Conservation (phyloP, 2,888 invertebrate genomes). For the Caenorhabditis sp. region DNA sequence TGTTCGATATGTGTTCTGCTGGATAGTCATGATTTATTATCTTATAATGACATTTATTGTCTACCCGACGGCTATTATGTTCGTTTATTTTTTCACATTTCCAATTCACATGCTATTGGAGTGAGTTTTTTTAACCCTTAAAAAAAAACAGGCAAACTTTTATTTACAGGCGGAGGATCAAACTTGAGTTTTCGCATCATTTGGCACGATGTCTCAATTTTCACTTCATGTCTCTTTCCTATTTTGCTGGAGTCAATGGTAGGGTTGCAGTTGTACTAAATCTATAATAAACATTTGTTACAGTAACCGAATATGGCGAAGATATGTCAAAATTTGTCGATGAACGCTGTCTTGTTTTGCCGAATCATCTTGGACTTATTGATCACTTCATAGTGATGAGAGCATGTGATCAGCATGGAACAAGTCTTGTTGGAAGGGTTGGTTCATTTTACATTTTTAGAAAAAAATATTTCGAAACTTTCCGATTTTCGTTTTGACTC, state of each 20-base stretch:
- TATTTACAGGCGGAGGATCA: background rate
- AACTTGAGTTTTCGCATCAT: slow-evolving; percentile 6
- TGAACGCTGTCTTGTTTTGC: slow-evolving; percentile 5
- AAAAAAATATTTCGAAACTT: no score
- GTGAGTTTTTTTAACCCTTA: no score
- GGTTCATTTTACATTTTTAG: slow-evolving; percentile 1
- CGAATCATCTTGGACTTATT: slow-evolving; percentile 57
- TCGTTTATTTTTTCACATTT: background rate
- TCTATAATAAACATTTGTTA: background rate
- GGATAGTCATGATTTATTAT: background rate
- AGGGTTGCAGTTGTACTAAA: background rate
- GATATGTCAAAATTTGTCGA: slow-evolving; percentile 23
- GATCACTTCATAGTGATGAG: slow-evolving; percentile 62
- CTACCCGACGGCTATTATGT: background rate
- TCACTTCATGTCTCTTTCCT: slow-evolving; percentile 23
- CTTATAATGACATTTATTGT: background rate
- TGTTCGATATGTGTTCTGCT: background rate
- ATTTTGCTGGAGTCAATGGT: slow-evolving; percentile 22
- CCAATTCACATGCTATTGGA: background rate
- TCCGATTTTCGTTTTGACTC: no score
- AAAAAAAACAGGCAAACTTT: no score
- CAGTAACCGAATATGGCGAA: slow-evolving; percentile 52
- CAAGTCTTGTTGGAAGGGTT: slow-evolving; percentile 22
- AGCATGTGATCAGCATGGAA: slow-evolving; percentile 25
- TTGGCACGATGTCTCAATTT: slow-evolving; percentile 13